Evolutionary conservation across 2,797 vertebrate genomes (phyloP).

Genomic region (Melanotaenia maccullochi): DNA sequence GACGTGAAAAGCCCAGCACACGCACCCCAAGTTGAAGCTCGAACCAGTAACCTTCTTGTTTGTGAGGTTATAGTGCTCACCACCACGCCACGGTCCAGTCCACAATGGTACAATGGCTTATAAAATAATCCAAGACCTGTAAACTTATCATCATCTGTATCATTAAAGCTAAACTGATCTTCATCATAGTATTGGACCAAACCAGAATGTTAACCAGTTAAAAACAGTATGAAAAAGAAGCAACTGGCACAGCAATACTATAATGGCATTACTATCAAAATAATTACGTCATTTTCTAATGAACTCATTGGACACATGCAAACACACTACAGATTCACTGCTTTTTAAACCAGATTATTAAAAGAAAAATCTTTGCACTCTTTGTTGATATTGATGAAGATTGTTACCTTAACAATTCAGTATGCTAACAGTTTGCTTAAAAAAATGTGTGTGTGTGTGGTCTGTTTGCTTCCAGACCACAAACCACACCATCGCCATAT

Average conservation of each 20-base stretch:
- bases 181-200: background rate
- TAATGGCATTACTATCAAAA: background rate
- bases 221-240: background rate
- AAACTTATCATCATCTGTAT: conserved; percentile 1
- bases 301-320: background rate
- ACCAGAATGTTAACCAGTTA: background rate
- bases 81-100: no score
- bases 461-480: background rate
- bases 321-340: background rate
- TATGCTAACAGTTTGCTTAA: background rate
- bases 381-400: background rate
- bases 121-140: background rate
- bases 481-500: background rate
- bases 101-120: background rate
- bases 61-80: background rate
- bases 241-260: background rate
- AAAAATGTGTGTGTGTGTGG: no score
- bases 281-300: background rate
- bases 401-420: background rate
- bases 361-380: background rate
- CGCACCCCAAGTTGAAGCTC: no score
- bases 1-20: no score
- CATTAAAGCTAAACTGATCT: background rate
- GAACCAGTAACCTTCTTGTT: background rate
- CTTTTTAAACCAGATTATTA: background rate